Evolutionary conservation across 2,888 invertebrate genomes (phyloP), one percentile per base, ranked within the genome.

Genomic region (Zaprionus obscuricornis): DNA sequence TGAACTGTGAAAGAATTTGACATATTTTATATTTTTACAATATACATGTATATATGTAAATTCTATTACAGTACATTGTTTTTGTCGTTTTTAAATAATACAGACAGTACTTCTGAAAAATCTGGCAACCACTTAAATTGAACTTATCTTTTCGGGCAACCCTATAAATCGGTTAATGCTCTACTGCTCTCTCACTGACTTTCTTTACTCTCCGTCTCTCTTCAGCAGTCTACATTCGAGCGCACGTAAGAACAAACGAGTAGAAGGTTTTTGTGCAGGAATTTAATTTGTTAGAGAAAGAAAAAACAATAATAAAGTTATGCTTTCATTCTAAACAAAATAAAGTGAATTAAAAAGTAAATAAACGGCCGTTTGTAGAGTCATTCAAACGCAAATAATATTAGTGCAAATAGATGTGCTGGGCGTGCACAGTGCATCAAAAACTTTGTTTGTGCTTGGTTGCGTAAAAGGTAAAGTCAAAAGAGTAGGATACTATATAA

Each of bases 261-360:
- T 73, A 72, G 67, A 56, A 71, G 69, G 70, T 73, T 73, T 64
- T 64, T 73, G 75, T 84, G 79, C 74, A 83, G 86, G 74, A 87
- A 88, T 88, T 76, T 69, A 69, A 69, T 69, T 85, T 82, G 88
- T 76, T 85, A 86, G 86, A 88, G 78, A 73, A 87, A 85, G 87
- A 87, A 85, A 85, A 85, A 87, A 88, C 86, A 87, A 87, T 83
- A 88, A 87, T 87, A 82, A 78, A 81, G 64, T 64, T 73, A 63
- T 84, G 67, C 58, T 84, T 66, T 68, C 70, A 69, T 70, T 74
- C 66, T 66, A 83, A 81, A 76, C 72, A 85, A 81, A 77, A 46
- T 66, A 66, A 50, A 56, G 60, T 63, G 59, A 40, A 60, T 58
- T 22, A 55, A 54, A 52, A 57, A 43, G 37, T 17, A 52, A 46